Base-by-base conservation (phyloP, 2,113 vertebrate species). In the Odocoileus hemionus region DNA sequence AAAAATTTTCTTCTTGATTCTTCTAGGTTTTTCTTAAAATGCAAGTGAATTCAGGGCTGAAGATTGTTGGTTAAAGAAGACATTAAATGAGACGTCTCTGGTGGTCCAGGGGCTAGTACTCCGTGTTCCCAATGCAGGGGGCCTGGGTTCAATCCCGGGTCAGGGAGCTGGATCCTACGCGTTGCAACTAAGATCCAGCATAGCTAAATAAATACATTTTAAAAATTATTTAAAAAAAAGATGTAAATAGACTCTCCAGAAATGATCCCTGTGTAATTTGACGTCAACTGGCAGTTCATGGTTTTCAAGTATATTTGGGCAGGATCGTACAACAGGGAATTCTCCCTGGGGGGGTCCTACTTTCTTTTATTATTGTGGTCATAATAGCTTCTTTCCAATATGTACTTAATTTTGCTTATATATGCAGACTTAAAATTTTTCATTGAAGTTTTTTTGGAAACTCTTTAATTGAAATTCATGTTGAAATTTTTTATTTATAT, bases 311-410 rank as follows among this genome's bases (percentile, higher is more conserved):
- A 86, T 88, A 80, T 97, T 78, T 76, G 25, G 94, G 5, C 8
- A 83, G 39, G 89, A 97, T 98, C 26, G n/a, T 52, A 80, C 30
- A 1, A 91, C 39, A 87, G 96, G 21, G 93, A 2, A 55, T 94
- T 94, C 12, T 87, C 87, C 58, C 79, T 76, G 45, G 52, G 57
- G 39, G 39, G 57, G 79, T 92, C 1, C 92, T 92, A 96, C 84
- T 45, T 95, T 94, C 21, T 93, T 98, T 97, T 93, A 83, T 95
- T 96, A 97, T 26, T 91, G 28, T 94, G 79, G 3, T 61, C 94
- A 45, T 95, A 86, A 96, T 64, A 85, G 3, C 15, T 86, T 17
- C 82, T 96, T 80, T 39, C 14, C 8, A 64, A 76, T 5, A 82
- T 83, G 21, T 50, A 78, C 5, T 97, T 95, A 8, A 12, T 88